These are phyloP conservation scores for Mionectes macconnelli DNA, from an alignment of 2,113 vertebrate genomes.

Conservation along the genomic window DNA sequence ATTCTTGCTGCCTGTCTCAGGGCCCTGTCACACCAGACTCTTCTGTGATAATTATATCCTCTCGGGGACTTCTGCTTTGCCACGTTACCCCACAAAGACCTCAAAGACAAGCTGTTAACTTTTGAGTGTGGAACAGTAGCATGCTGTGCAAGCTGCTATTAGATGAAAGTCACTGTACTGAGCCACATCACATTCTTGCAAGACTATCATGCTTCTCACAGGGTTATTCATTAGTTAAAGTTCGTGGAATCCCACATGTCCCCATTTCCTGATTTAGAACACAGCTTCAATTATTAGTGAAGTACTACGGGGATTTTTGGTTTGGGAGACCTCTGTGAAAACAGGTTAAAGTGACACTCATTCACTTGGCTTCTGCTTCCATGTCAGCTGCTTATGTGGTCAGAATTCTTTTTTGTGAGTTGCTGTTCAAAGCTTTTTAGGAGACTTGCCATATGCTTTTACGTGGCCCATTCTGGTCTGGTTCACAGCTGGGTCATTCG, in stretches of 20 bases:
- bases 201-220: neutral
- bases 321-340: neutral
- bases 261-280: neutral
- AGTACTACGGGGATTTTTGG: neutral
- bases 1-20: neutral
- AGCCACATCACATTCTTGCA: neutral
- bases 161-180: neutral
- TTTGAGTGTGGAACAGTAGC: neutral
- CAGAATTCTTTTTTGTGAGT: neutral
- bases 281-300: neutral
- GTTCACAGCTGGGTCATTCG: neutral
- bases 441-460: neutral
- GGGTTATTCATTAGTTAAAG: neutral
- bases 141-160: neutral
- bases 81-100: neutral
- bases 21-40: neutral
- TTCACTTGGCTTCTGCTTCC: neutral
- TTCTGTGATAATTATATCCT: neutral
- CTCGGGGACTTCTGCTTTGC: neutral
- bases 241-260: neutral
- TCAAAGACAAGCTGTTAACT: neutral
- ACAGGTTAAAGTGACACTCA: neutral
- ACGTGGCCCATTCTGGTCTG: neutral
- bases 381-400: neutral
- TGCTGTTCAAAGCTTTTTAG: neutral